Conservation (phyloP, 1,140 invertebrate genomes). For the Panagrolaimus sp. region DNA sequence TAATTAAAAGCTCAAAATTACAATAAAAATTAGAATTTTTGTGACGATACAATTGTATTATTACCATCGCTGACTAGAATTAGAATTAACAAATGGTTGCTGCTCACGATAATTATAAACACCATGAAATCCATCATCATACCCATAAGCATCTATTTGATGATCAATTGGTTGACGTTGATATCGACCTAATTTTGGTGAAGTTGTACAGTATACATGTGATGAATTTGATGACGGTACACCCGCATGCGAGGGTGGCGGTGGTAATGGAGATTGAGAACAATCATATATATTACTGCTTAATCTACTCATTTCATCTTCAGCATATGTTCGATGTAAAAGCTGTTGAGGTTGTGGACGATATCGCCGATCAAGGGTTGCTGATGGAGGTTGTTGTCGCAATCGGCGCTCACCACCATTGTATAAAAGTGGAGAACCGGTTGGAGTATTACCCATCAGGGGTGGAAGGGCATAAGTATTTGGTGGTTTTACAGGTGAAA, state of each 20-base stretch:
- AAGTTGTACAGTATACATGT: constrained; percentile 6
- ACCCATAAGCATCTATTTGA: not conserved
- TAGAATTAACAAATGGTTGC: constrained; percentile 16
- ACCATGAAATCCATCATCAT: constrained; percentile 2
- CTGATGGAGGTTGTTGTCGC: not conserved
- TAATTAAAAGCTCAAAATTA: too few relatives aligned
- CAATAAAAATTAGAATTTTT: too few relatives aligned
- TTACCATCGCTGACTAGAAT: constrained; percentile 12
- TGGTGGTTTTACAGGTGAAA: constrained; percentile 6
- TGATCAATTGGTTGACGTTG: not conserved
- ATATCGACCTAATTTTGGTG: not conserved
- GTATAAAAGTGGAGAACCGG: constrained; percentile 9
- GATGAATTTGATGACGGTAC: constrained; percentile 13
- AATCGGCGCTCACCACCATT: not conserved
- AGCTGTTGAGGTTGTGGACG: not conserved
- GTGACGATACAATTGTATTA: too few relatives aligned
- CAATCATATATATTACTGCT: constrained; percentile 18
- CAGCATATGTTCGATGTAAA: not conserved
- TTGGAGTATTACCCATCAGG: not conserved
- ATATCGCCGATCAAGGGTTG: constrained; percentile 4
- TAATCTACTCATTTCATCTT: constrained; percentile 12
- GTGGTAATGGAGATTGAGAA: constrained; percentile 5
- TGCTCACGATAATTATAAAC: constrained; percentile 12
- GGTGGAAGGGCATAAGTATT: not conserved
- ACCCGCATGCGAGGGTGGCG: constrained; percentile 13